phyloP scores from a whole-genome alignment of 2,113 vertebrate genomes.

The Chaetodon auriga region DNA sequence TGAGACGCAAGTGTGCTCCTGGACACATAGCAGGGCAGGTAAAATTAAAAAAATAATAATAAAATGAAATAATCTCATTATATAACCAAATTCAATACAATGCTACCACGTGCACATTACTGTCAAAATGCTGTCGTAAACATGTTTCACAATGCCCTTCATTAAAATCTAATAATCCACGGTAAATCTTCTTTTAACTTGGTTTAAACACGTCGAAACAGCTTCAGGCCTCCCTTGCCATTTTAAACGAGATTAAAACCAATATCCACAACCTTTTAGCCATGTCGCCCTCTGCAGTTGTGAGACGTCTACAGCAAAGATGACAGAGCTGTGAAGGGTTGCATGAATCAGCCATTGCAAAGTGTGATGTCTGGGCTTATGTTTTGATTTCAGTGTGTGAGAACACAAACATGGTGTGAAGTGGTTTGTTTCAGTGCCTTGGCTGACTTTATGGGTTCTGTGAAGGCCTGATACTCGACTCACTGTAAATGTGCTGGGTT shows the following conservation, averaged over 20 bases:
- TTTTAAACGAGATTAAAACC: not conserved
- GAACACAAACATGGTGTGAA: slow-evolving; percentile 32
- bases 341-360: slow-evolving; percentile 19
- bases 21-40: too few relatives aligned
- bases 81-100: not conserved
- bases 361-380: slow-evolving; percentile 51
- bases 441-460: slow-evolving; percentile 1
- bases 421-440: slow-evolving; percentile 12
- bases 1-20: not conserved
- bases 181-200: not conserved
- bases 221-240: not conserved
- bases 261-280: slow-evolving; percentile 4
- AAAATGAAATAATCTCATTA: not conserved
- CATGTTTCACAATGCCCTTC: not conserved
- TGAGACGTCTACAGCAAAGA: slow-evolving; percentile 4
- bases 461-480: slow-evolving; percentile 5
- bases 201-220: not conserved
- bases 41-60: not conserved
- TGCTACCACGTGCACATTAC: not conserved
- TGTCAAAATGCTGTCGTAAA: not conserved
- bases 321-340: slow-evolving; percentile 8
- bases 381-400: slow-evolving; percentile 38
- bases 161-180: not conserved
- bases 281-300: slow-evolving; percentile 1
- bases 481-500: not conserved